Conservation (phyloP, 2,113 vertebrate genomes). For the Sander vitreus region DNA sequence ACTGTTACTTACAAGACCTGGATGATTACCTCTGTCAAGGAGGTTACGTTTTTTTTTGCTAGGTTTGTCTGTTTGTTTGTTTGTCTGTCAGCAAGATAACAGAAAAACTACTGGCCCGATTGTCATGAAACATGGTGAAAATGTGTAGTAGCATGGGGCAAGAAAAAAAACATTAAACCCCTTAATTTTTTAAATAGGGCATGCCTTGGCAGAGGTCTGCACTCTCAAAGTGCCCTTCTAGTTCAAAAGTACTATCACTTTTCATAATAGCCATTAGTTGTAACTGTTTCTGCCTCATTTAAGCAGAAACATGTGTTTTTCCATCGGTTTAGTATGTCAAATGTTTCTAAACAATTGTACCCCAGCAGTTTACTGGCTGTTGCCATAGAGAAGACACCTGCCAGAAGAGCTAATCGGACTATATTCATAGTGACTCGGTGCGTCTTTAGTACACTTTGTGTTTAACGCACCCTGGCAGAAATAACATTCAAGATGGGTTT, state of each 20-base stretch:
- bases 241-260: background rate
- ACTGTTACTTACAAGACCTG: background rate
- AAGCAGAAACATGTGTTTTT: constrained; percentile 22
- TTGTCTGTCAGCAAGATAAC: too few species aligned
- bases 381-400: constrained; percentile 13
- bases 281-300: constrained; percentile 37
- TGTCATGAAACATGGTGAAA: too few species aligned
- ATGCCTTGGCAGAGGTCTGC: too few species aligned
- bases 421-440: background rate
- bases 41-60: too few species aligned
- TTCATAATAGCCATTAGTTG: constrained; percentile 8
- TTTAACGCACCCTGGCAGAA: background rate
- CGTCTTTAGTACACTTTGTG: background rate
- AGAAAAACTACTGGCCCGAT: too few species aligned
- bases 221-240: too few species aligned
- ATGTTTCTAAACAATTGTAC: constrained; percentile 2
- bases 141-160: too few species aligned
- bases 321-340: constrained; percentile 3
- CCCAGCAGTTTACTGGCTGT: constrained; percentile 23
- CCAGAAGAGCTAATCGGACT: background rate
- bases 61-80: too few species aligned
- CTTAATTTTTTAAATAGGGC: too few species aligned
- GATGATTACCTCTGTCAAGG: too few species aligned
- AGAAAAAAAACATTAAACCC: too few species aligned
- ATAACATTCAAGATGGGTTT: background rate